Evolutionary conservation across 2,797 vertebrate genomes (phyloP).

Genomic region (Hypotaenidia philippensis): DNA sequence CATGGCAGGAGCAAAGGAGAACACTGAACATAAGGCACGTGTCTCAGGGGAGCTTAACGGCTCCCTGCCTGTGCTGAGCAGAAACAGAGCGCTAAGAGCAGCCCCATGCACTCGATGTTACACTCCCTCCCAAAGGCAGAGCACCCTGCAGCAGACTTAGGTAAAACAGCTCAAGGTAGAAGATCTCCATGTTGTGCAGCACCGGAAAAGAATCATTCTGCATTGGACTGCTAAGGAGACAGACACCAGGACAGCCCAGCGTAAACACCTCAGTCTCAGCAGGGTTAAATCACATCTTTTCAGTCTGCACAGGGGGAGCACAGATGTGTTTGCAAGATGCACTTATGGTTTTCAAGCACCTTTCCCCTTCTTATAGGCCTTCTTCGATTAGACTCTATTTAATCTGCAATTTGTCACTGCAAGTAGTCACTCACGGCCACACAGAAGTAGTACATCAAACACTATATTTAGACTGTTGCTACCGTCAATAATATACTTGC

Average conservation of each 20-base stretch:
- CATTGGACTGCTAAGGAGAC: neutral
- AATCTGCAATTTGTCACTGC: neutral
- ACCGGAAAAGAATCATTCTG: neutral
- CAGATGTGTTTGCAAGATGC: neutral
- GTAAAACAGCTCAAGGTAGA: neutral
- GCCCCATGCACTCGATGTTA: neutral
- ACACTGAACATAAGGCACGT: fast-evolving
- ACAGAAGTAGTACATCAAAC: neutral
- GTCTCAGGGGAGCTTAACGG: neutral
- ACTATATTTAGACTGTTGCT: neutral
- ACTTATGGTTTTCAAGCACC: neutral
- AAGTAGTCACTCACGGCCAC: neutral
- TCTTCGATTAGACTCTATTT: neutral
- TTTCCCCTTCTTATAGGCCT: neutral
- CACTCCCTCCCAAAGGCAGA: neutral
- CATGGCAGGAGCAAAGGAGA: neutral
- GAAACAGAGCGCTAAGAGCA: neutral
- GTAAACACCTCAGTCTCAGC: neutral
- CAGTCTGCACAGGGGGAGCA: neutral
- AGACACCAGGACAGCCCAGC: neutral
- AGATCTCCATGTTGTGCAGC: neutral
- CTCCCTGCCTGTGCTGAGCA: neutral
- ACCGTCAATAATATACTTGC: neutral
- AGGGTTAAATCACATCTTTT: neutral
- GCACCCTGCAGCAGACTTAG: neutral